Evolutionary conservation across 2,797 vertebrate species (phyloP), one percentile per base, ranked within the genome.

Genomic region (Esox masquinongy): DNA sequence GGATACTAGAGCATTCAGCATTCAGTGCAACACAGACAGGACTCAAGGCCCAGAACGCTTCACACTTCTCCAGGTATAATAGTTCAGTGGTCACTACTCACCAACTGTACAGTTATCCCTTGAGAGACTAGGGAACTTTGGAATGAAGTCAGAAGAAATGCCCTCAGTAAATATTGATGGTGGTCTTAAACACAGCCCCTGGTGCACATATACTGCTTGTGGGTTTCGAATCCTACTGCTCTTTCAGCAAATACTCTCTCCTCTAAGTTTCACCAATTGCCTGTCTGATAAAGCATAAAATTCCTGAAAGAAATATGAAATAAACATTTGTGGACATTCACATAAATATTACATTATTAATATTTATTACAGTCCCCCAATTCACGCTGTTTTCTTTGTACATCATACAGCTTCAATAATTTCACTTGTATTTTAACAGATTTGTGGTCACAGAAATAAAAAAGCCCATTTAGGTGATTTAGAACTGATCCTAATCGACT

Each of bases 21-120:
- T 29, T 53, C 72, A 75, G 9, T 34, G 77, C 75, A 6, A 63
- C 0, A 8, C 89, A 84, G 51, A 72, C 70, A 0, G 80, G 80
- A 68, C 73, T 43, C 8, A 29, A 66, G 1, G 74, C 79, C 69
- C 82, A 75, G 17, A 47, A 29, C 47, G 80, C 85, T 17, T 77
- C 17, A 68, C n/a, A 72, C 47, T 74, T 74, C 34, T 75, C 64
- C 83, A 88, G 87, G 47, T 88, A 84, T 29, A 90, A 88, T 82
- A 90, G 87, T 78, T 87, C 84, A 1, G 75, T 76, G 17, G 73
- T 87, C 72, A 86, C 81, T 0, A 70, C 73, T 68, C 72, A 79
- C 24, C 47, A 49, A 1, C 81, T 88, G 43, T 80, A 82, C 75
- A 76, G 69, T 6, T 56, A 12, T 16, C 61, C 59, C 70, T 47